Evolutionary conservation across 2,113 vertebrate genomes (phyloP), one percentile per base, ranked within the genome.

Genomic region (Scophthalmus maximus): DNA sequence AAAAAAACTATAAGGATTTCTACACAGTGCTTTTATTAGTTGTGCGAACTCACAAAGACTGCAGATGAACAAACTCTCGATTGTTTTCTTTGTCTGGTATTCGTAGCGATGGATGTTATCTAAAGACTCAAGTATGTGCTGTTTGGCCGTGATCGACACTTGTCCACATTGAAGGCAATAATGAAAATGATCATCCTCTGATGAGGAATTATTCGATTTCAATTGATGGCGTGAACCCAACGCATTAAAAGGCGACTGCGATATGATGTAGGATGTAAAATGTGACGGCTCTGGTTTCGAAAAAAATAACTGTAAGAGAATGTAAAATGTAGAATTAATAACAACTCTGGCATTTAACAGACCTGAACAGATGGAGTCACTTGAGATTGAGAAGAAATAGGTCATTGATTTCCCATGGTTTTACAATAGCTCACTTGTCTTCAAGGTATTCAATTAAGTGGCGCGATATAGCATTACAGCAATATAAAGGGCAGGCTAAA

Each of bases 391-490:
- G 46, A 53, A 17, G 29, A 20, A 10, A 83, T 8, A 25, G 44
- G 73, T 60, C 40, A 52, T 29, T 72, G 26, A 49, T 73, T 78
- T 71, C 78, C 60, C 78, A 87, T 76, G 66, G 67, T 71, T 78
- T 79, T 68, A 44, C 20, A 51, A 40, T 22, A 49, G 18, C 44
- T 72, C 22, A 60, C 57, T 46, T 25, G 14, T 65, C 63, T 76
- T 59, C 14, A 42, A 69, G n/a, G n/a, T 30, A 15, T 22, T 20
- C n/a, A 47, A 22, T 47, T 22, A 22, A 47, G 15, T 22, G 9
- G n/a, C 8, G 44, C 10, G 14, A 36, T 36, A 14, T 36, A 36
- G n/a, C n/a, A n/a, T n/a, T n/a, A n/a, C n/a, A n/a, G n/a, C 10
- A 36, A 36, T 36, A 14, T 36, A 36, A 36, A 11, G 34, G 34